phyloP scores from a whole-genome alignment of 2,797 vertebrate genomes.

The Limosa lapponica region DNA sequence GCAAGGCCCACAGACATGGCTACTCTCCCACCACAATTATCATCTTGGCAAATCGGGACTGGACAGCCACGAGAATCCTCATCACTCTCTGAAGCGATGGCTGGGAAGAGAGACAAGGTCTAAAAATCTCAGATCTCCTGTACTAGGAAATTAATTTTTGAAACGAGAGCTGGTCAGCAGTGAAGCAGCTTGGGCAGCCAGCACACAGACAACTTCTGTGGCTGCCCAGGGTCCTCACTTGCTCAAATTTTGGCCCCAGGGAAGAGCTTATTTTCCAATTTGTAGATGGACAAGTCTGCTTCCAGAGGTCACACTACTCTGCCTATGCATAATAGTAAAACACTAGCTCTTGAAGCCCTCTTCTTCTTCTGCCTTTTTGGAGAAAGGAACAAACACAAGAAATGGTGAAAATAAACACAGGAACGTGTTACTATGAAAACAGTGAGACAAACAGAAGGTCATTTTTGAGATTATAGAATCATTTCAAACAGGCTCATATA shows the following conservation, averaged over 20 bases:
- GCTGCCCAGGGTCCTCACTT: neutral
- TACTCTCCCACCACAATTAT: slow-evolving; percentile 17
- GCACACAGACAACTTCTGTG: neutral
- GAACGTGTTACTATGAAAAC: neutral
- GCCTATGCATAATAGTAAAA: neutral
- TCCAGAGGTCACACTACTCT: neutral
- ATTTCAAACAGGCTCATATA: neutral
- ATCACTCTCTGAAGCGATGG: neutral
- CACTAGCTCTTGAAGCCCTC: neutral
- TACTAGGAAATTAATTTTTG: neutral
- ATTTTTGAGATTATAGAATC: neutral
- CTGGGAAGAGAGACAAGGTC: neutral
- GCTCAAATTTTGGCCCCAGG: neutral
- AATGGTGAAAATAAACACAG: neutral
- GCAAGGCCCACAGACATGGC: neutral
- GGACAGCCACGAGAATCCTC: neutral
- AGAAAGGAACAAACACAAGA: neutral
- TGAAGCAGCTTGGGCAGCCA: neutral
- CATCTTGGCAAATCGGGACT: neutral
- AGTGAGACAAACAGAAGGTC: neutral
- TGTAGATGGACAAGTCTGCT: neutral
- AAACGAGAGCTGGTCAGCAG: neutral
- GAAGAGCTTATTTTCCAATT: neutral
- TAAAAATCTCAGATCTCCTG: neutral
- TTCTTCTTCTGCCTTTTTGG: neutral